Percentiles rank a stretch among this genome's conserved stretches.
Conservation (phyloP, 92 coral and sea anemone species). For the Meandrina meandrites region DNA sequence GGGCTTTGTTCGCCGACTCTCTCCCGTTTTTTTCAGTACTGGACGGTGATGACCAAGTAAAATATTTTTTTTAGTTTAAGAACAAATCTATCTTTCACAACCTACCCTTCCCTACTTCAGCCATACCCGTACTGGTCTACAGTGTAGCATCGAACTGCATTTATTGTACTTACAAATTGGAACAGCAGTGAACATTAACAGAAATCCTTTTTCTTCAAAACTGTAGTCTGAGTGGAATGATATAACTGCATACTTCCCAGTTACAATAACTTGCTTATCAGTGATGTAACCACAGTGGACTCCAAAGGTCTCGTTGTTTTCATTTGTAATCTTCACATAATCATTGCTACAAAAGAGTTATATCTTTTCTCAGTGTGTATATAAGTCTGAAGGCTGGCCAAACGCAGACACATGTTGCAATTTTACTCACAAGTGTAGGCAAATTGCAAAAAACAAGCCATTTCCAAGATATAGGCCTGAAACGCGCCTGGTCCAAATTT, state of each 20-base stretch:
- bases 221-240: not conserved
- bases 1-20: no score
- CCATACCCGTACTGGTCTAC: not conserved
- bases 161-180: not conserved
- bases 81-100: not conserved
- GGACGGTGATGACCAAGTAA: no score
- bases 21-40: no score
- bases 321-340: not conserved
- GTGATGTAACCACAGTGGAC: not conserved
- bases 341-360: not conserved
- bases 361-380: not conserved
- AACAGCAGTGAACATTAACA: not conserved
- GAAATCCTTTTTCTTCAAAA: not conserved
- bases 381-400: not conserved
- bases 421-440: not conserved
- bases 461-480: no score
- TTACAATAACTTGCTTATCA: not conserved
- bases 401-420: not conserved
- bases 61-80: no score
- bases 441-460: no score
- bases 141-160: not conserved
- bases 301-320: not conserved
- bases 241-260: not conserved
- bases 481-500: no score
- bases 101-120: no score